phyloP scores from a whole-genome alignment of 2,113 vertebrate genomes.

The Naja naja region DNA sequence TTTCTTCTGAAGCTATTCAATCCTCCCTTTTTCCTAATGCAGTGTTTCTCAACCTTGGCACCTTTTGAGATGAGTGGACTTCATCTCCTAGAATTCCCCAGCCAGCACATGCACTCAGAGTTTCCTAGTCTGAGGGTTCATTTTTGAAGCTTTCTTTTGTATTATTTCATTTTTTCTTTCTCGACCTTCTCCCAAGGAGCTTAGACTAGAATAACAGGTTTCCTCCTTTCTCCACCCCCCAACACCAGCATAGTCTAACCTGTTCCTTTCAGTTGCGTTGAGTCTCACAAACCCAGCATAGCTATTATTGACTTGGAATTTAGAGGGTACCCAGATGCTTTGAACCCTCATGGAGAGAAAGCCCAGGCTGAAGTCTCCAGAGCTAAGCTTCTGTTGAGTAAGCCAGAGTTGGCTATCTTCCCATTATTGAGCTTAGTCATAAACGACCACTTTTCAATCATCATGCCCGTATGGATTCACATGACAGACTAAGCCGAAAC shows the following conservation, averaged over 20 bases:
- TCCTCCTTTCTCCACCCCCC: background rate
- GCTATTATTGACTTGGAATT: background rate
- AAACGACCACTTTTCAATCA: background rate
- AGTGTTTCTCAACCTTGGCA: no score
- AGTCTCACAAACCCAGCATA: background rate
- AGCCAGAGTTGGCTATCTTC: background rate
- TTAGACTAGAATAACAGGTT: background rate
- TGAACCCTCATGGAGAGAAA: background rate
- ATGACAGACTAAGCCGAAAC: background rate
- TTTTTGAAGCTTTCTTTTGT: background rate
- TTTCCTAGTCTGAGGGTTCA: background rate
- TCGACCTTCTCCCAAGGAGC: background rate
- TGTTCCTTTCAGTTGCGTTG: background rate
- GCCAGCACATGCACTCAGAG: background rate
- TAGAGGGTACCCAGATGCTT: background rate
- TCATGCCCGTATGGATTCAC: background rate
- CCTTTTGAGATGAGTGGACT: no score
- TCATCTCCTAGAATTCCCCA: no score
- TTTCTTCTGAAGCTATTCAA: background rate
- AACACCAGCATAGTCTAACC: background rate
- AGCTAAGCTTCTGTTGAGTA: background rate
- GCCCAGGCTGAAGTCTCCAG: background rate
- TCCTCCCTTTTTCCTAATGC: background rate
- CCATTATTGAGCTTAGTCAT: background rate
- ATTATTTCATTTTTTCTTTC: background rate